Percentiles rank a stretch among this genome's conserved stretches.
These are phyloP conservation scores for Himalopsyche tibetana DNA, from an alignment of 2,888 invertebrate genomes.

Conservation along the genomic window DNA sequence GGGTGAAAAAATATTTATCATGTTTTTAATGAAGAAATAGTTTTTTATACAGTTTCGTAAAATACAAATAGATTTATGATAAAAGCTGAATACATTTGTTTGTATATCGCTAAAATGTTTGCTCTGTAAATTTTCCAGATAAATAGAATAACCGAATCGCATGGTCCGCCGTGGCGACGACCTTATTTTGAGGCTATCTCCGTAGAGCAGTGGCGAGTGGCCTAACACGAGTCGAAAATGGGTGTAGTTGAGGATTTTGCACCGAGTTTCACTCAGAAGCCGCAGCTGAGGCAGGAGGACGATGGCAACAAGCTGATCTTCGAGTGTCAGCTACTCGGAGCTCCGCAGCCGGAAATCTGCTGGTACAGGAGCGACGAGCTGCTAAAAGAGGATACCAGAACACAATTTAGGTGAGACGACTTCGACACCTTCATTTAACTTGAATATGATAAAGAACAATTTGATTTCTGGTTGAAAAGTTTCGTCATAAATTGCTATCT, in stretches of 20 bases:
- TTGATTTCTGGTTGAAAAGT: too few relatives aligned
- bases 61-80: too few relatives aligned
- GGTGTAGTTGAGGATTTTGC: slow-evolving; percentile 96
- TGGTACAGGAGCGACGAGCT: slow-evolving; percentile 94
- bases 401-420: slow-evolving; percentile 83
- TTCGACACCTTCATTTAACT: slow-evolving; percentile 66
- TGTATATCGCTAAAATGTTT: too few relatives aligned
- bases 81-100: too few relatives aligned
- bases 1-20: too few relatives aligned
- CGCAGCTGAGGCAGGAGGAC: slow-evolving; percentile 96
- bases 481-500: too few relatives aligned
- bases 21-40: too few relatives aligned
- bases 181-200: slow-evolving; percentile 44
- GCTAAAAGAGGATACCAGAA: slow-evolving; percentile 89
- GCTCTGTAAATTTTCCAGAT: not conserved
- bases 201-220: slow-evolving; percentile 43
- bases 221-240: slow-evolving; percentile 73
- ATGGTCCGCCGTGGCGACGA: slow-evolving; percentile 34
- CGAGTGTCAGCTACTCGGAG: slow-evolving; percentile 92
- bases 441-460: not conserved
- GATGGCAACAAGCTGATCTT: slow-evolving; percentile 96
- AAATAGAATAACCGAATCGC: slow-evolving; percentile 29
- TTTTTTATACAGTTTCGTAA: too few relatives aligned
- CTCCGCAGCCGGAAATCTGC: slow-evolving; percentile 92
- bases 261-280: slow-evolving; percentile 99